Evolutionary conservation across 2,888 invertebrate genomes (phyloP), one percentile per base, ranked within the genome.

Genomic region (Microchrysa polita): DNA sequence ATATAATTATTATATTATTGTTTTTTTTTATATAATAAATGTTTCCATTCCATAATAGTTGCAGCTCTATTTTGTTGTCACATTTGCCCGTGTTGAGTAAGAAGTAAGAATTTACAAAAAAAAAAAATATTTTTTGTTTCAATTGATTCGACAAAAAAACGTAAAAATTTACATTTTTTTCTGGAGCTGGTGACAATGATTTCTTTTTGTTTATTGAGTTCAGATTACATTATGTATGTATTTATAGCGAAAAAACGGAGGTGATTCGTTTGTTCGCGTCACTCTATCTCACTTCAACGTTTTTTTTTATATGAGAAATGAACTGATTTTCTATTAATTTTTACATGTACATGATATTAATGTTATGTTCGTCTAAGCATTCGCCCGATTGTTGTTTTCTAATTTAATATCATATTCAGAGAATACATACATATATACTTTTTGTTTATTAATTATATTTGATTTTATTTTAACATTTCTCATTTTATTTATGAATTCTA

Each of bases 11-110:
- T 61, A 40, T 55, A 48, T 42, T 42, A 63, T 63, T 42, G 42
- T 18, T 42, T 67, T 34, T 42, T 34, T 34, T 5, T 34, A 5
- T 44, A 18, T 67, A 20, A 55, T 48, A n/a, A 7, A 4, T 10
- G 23, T 74, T 55, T 42, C 57, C 53, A 53, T 71, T 71, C 65
- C 63, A 44, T 73, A 55, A 65, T 55, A 59, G n/a, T n/a, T n/a
- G n/a, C n/a, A n/a, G n/a, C n/a, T 67, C 65, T 65, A 65, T 74
- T 61, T 71, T 52, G 55, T 69, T 74, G 52, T 69, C 63, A 69
- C 27, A 34, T 34, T 34, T 55, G 1, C 10, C 10, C 10, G 22
- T 20, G 22, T 20, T 16, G 55, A n/a, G 4, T 60, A 5, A 34
- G 27, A 23, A 34, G 7, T 34, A 34, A 5, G 7, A 34, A 34